Evolutionary conservation across 1,140 invertebrate genomes (phyloP).

Genomic region (Meloidogyne exigua): DNA sequence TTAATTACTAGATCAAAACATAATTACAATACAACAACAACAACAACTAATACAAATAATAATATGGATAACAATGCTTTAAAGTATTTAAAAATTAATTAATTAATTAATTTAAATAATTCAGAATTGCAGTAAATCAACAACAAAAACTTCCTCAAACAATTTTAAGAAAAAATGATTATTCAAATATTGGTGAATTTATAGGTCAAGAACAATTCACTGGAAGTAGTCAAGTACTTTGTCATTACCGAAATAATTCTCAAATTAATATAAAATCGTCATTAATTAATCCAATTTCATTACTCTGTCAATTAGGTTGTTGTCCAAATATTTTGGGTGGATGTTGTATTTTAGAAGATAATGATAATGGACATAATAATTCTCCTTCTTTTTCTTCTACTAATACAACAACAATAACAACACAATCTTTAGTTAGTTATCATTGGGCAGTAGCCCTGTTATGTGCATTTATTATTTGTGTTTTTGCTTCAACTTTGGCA

Average conservation of each 20-base stretch:
- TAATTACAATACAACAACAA: too few relatives aligned
- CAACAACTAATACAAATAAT: neutral
- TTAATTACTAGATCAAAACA: constrained; percentile 3
- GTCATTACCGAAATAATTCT: constrained; percentile 16
- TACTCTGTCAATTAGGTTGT: constrained; percentile 21
- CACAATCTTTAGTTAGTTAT: constrained; percentile 6
- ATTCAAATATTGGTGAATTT: constrained; percentile 18
- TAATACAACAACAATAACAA: neutral
- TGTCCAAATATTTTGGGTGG: constrained; percentile 20
- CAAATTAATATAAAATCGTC: neutral
- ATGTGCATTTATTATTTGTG: constrained; percentile 14
- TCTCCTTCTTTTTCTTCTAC: neutral
- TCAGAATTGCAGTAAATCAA: neutral
- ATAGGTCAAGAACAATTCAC: constrained; percentile 26
- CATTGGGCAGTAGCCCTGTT: constrained; percentile 19
- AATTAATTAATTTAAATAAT: neutral
- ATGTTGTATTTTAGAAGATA: constrained; percentile 19
- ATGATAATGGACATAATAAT: neutral
- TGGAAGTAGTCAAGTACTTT: constrained; percentile 22
- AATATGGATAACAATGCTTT: neutral
- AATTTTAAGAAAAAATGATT: constrained; percentile 18
- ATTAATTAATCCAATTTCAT: neutral
- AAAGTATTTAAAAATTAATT: constrained; percentile 3
- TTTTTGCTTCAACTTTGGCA: constrained; percentile 20
- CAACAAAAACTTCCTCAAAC: constrained; percentile 6